Conservation (phyloP, 2,888 invertebrate species). For the Calameuta pallipes region DNA sequence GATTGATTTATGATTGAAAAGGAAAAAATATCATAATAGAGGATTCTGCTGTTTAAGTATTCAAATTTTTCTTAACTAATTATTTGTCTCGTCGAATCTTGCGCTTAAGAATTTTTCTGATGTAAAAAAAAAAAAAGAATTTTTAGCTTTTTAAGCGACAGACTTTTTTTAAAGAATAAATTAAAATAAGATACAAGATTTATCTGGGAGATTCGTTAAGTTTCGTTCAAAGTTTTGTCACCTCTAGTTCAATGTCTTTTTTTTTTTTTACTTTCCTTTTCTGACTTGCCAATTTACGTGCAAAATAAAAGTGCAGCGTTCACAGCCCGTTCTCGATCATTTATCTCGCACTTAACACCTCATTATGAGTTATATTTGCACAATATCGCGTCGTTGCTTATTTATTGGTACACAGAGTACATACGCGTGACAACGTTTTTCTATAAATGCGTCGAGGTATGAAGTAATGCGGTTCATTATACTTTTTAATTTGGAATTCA, state of each 20-base stretch:
- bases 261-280: not conserved
- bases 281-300: not conserved
- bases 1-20: not conserved
- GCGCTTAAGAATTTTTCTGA: not conserved
- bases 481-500: not conserved
- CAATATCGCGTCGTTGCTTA: not conserved
- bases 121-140: not conserved
- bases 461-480: not conserved
- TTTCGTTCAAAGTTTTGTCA: not conserved
- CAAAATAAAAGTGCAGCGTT: constrained; percentile 16
- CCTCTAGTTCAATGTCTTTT: not conserved
- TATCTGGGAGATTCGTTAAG: not conserved
- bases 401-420: not conserved
- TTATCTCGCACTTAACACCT: not conserved
- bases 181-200: not conserved
- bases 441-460: not conserved
- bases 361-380: not conserved
- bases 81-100: not conserved
- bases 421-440: not conserved
- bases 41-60: not conserved
- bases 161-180: not conserved
- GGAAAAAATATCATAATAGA: not conserved
- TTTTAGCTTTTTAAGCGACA: not conserved
- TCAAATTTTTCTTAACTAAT: not conserved
- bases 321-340: constrained; percentile 19